Evolutionary conservation across 2,888 invertebrate genomes (phyloP).

Genomic region (Conus canariensis): DNA sequence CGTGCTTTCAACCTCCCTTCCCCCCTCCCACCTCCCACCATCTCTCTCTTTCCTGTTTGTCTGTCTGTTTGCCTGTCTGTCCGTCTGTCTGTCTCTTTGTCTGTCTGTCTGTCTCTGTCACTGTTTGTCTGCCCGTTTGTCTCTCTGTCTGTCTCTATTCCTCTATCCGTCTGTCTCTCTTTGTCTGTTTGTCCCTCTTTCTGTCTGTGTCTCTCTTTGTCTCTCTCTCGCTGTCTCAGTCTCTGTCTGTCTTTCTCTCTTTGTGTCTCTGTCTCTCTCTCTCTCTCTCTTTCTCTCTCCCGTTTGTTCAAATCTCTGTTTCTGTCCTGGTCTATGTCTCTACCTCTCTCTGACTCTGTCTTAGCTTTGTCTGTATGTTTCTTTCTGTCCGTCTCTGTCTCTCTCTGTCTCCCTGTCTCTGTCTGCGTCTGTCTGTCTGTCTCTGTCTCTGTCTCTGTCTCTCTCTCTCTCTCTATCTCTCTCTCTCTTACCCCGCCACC

Average conservation of each 20-base stretch:
- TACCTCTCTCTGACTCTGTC: not conserved
- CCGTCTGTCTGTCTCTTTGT: not conserved
- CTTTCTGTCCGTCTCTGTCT: not conserved
- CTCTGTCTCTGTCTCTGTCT: too few species aligned
- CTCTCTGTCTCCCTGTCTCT: not conserved
- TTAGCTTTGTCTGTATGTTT: not conserved
- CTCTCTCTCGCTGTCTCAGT: not conserved
- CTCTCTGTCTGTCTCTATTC: not conserved
- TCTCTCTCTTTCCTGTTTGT: not conserved
- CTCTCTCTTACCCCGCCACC: too few species aligned
- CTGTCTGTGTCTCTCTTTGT: constrained; percentile 38
- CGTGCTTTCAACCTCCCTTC: too few species aligned
- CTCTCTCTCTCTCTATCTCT: too few species aligned
- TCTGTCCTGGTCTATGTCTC: not conserved
- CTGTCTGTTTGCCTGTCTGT: not conserved
- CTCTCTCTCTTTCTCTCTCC: not conserved
- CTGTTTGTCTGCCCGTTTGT: not conserved
- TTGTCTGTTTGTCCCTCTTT: not conserved
- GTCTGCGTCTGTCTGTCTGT: too few species aligned
- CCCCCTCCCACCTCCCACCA: too few species aligned
- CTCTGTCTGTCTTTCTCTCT: too few species aligned
- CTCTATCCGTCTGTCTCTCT: not conserved
- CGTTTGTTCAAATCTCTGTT: not conserved
- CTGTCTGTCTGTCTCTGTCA: too few species aligned
- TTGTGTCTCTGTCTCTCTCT: too few species aligned